These are phyloP conservation scores for Notolepis coatsorum DNA, from an alignment of 2,797 vertebrate genomes.

Conservation along the genomic window DNA sequence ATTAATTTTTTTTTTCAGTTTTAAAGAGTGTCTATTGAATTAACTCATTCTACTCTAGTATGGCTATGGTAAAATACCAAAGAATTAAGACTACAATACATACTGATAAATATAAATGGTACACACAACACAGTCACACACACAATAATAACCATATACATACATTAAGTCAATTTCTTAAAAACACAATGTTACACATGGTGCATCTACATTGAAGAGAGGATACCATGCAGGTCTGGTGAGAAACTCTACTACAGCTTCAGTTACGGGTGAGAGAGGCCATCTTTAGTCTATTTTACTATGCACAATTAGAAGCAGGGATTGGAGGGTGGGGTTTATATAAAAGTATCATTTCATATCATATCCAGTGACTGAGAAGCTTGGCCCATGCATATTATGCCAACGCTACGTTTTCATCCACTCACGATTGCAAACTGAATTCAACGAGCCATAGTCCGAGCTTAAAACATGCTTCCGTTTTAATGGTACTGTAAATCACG, in stretches of 20 bases:
- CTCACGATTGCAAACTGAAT: conserved; percentile 16
- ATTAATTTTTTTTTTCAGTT: neutral
- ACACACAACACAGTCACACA: conserved; percentile 2
- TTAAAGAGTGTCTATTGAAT: too few species aligned
- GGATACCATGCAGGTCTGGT: conserved; percentile 67
- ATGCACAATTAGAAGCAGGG: conserved; percentile 35
- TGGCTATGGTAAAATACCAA: neutral
- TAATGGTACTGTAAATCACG: conserved; percentile 10
- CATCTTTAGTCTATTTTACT: conserved; percentile 6
- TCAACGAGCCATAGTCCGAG: conserved; percentile 30
- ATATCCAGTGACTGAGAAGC: conserved; percentile 33
- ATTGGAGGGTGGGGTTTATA: conserved; percentile 7
- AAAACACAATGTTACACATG: conserved; percentile 39
- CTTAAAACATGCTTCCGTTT: conserved; percentile 55
- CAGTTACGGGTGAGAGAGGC: conserved; percentile 16
- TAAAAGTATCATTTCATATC: conserved; percentile 41
- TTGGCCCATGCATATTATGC: conserved; percentile 49
- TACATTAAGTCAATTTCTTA: neutral
- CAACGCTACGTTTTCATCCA: conserved; percentile 42
- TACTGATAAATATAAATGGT: neutral
- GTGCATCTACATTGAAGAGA: conserved; percentile 44
- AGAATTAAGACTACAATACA: too few species aligned
- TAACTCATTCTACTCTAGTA: neutral
- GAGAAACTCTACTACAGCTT: conserved; percentile 41
- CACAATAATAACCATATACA: neutral